phyloP scores from a whole-genome alignment of 2,113 vertebrate genomes.

The Ameiurus melas region DNA sequence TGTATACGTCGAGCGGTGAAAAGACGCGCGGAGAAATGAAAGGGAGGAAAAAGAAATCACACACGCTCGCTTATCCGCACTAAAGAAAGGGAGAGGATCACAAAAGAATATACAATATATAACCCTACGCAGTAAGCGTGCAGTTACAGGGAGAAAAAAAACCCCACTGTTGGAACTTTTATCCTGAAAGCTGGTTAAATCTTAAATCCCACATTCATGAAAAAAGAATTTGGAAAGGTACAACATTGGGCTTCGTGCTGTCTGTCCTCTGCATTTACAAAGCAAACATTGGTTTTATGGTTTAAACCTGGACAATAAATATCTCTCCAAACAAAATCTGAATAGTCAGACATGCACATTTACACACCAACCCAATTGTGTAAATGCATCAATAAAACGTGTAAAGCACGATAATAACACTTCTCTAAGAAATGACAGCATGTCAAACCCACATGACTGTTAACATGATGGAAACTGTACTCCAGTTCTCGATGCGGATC shows the following conservation, averaged over 20 bases:
- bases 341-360: neutral
- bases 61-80: neutral
- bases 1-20: neutral
- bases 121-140: slow-evolving; percentile 5
- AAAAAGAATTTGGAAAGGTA: neutral
- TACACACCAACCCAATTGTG: neutral
- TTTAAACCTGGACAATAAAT: neutral
- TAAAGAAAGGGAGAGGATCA: neutral
- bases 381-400: too few species aligned
- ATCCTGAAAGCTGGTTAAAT: neutral
- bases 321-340: neutral
- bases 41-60: slow-evolving; percentile 10
- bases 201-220: slow-evolving; percentile 7
- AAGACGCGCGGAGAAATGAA: slow-evolving; percentile 15
- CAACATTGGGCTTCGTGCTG: neutral
- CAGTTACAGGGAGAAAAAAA: neutral
- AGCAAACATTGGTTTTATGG: neutral
- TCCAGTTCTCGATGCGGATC: neutral
- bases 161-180: neutral
- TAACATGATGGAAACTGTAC: neutral
- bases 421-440: neutral
- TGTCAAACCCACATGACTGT: neutral
- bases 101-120: neutral
- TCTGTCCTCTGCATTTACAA: neutral
- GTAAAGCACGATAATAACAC: neutral